Evolutionary conservation across 2,113 vertebrate species (phyloP), one percentile per base, ranked within the genome.

Genomic region (Ophthalmolycus amberensis): DNA sequence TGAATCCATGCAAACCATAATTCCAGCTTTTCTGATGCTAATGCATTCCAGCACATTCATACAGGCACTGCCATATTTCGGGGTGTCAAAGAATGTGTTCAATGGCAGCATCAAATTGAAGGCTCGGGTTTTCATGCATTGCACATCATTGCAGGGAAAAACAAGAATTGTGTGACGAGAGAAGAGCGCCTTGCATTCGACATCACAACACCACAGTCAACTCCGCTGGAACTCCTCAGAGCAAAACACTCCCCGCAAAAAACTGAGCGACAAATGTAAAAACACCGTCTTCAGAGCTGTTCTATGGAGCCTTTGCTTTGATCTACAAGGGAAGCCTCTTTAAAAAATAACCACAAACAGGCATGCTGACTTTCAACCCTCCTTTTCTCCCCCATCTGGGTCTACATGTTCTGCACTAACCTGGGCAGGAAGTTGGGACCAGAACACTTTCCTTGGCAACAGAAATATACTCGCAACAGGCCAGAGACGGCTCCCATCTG

Each of bases 321-420:
- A 89, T 89, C 60, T 84, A 32, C 29, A 68, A 68, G 68, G 38
- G 68, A 88, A 68, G 29, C 15, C 46, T 75, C 56, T 81, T 73
- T 82, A 69, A 78, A 85, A 80, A 85, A 79, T 59, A 73, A 70
- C 52, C 82, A 77, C 84, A 74, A 82, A 84, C 75, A 79, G 59
- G 44, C 32, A 37, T 34, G 15, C 37, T 46, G 62, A 52, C 58
- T 88, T 85, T 84, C 83, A 86, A 58, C 58, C 71, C 25, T 29
- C 1, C 44, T 16, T 27, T 32, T 54, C 18, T 20, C 22, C 27
- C 38, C 40, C 52, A 3, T 75, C 50, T 72, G 69, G n/a, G 27
- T 37, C 34, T 12, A 6, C 8, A 12, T 58, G 70, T 58, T 68
- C 79, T 60, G 10, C 40, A 10, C 69, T 40, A 63, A 79, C 71